These are phyloP conservation scores for Steinernema carpocapsae DNA, from an alignment of 2,888 invertebrate genomes.

Conservation along the genomic window DNA sequence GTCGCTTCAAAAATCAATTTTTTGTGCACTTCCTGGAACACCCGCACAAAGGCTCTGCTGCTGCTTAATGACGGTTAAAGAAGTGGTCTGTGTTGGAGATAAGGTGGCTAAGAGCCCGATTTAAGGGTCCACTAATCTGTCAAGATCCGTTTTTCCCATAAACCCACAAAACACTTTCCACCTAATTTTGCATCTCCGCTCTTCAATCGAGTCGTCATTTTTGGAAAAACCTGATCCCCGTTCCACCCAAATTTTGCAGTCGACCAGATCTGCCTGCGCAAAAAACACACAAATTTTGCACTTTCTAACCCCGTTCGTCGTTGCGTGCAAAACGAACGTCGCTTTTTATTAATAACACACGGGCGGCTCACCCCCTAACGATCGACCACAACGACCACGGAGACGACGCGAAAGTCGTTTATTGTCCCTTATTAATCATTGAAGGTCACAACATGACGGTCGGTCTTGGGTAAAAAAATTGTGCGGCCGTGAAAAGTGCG, in stretches of 20 bases:
- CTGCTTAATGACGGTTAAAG: too few species aligned
- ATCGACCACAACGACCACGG: too few species aligned
- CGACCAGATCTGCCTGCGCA: too few species aligned
- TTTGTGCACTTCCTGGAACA: conserved; percentile 11
- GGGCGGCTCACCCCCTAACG: too few species aligned
- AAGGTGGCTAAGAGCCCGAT: too few species aligned
- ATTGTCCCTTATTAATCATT: conserved; percentile 21
- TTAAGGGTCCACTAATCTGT: too few species aligned
- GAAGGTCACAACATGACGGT: background rate
- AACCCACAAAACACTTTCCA: too few species aligned
- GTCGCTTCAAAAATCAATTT: background rate
- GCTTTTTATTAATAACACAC: conserved; percentile 7
- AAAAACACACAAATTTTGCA: background rate
- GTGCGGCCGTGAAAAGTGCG: conserved; percentile 24
- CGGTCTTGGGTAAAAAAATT: too few species aligned
- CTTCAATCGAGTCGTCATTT: background rate
- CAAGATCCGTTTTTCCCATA: too few species aligned
- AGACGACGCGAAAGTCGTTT: background rate
- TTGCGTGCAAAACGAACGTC: conserved; percentile 13
- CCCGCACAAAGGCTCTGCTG: too few species aligned
- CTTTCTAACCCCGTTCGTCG: conserved; percentile 4
- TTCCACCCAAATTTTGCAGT: conserved; percentile 4
- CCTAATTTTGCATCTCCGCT: background rate
- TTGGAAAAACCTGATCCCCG: background rate
- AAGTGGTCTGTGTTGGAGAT: too few species aligned